A percentile compares a stretch with the other conserved stretches of the same genome.
Evolutionary conservation across 2,888 invertebrate genomes (phyloP).

Genomic region (Melangyna quadrimaculata): DNA sequence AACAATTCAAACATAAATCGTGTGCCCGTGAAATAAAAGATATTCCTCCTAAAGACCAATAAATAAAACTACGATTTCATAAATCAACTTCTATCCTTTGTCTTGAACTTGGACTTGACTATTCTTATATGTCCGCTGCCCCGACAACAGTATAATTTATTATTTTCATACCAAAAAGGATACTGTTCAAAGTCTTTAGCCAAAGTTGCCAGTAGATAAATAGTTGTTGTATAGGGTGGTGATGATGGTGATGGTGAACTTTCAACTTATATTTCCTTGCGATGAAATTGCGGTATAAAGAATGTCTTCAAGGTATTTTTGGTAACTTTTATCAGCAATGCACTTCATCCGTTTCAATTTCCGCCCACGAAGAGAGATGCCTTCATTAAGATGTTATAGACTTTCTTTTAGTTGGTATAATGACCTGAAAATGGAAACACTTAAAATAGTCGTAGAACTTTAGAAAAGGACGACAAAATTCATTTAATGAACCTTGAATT

Average conservation of each 20-base stretch:
- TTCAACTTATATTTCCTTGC: constrained; percentile 6
- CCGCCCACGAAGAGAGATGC: neutral
- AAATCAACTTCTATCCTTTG: constrained; percentile 19
- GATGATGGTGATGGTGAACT: neutral
- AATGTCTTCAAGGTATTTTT: constrained; percentile 25
- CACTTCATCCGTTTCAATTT: constrained; percentile 33
- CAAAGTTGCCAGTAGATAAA: neutral
- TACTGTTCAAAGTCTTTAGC: neutral
- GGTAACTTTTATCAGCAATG: constrained; percentile 26
- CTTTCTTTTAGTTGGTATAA: neutral
- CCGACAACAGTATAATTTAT: constrained; percentile 15
- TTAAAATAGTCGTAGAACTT: constrained; percentile 19
- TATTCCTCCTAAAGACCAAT: constrained; percentile 3
- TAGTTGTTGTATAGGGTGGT: neutral
- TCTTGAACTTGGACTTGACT: constrained; percentile 46
- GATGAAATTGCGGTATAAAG: neutral
- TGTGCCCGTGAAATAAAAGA: neutral
- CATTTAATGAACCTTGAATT: constrained; percentile 7
- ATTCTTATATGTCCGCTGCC: constrained; percentile 12
- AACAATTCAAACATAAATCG: constrained; percentile 15
- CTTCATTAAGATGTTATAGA: neutral
- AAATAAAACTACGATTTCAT: constrained; percentile 27
- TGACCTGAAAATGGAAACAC: constrained; percentile 14
- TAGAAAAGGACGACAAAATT: constrained; percentile 4
- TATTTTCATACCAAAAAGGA: constrained; percentile 16